Conservation (phyloP, 2,888 invertebrate genomes). For the Chironomus riparius region DNA sequence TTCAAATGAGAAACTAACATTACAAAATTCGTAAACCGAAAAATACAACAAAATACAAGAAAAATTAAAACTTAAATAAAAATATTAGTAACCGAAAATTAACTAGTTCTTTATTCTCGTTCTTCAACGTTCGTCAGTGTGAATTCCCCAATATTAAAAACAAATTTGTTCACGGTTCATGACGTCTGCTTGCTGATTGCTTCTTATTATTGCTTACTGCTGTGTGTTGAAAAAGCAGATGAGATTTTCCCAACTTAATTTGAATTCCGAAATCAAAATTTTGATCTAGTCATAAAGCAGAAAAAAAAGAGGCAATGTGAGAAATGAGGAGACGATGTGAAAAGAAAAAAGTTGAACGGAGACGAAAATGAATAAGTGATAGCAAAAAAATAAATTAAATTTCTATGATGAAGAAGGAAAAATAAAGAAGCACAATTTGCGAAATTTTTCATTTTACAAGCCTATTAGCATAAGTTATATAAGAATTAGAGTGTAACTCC, state of each 20-base stretch:
- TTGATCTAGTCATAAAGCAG: background rate
- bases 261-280: background rate
- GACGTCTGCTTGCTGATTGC: background rate
- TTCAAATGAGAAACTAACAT: no score
- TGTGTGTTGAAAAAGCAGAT: background rate
- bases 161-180: constrained; percentile 4
- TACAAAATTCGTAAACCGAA: no score
- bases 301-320: no score
- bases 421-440: background rate
- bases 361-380: no score
- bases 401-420: background rate
- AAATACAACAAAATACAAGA: no score
- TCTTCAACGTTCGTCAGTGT: no score
- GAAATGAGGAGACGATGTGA: no score
- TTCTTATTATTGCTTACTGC: background rate
- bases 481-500: background rate
- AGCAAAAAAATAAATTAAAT: no score
- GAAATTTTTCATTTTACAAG: background rate
- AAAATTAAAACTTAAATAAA: no score
- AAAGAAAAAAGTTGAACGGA: no score
- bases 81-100: no score
- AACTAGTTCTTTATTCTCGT: no score
- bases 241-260: background rate
- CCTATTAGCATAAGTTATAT: background rate
- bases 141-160: background rate